Base-by-base conservation (phyloP, 2,888 invertebrate genomes). In the Epinotia nisella region DNA sequence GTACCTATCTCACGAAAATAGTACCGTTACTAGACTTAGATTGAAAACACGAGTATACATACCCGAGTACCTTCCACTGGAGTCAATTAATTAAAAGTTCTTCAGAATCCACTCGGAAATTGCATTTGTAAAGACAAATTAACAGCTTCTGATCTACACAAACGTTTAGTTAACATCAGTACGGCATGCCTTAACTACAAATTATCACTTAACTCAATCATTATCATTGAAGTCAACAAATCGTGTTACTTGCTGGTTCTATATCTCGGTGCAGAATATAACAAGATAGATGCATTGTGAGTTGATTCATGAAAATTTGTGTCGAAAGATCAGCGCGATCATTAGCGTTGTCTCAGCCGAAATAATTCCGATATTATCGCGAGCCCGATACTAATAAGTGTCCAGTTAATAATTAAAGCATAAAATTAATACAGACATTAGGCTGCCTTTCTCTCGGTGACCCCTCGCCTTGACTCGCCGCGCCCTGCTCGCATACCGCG, bases 381-480 rank as follows among this genome's bases (percentile, higher is more conserved):
- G 51, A 58, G 59, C 64, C n/a, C 10, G 68, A 69, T 69, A 69
- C 73, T 69, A 68, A 73, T 73, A 73, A 68, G 56, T 58, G 75
- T 70, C 71, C 69, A 62, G 71, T 71, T 75, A 78, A 76, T 78
- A 78, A 77, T 74, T 75, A 76, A 76, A 82, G 80, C 81, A 83
- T 83, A 82, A 85, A 87, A 87, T 89, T 86, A 87, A 89, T 84
- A 84, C 84, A 88, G 85, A 88, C 87, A 86, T 87, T 84, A 87
- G 84, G 79, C 76, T 85, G 87, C 92, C 93, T 92, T 92, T 92
- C 92, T 89, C 88, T 87, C 81, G 70, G 78, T 90, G 92, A 92
- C 93, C 93, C 85, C 87, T 91, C 80, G 84, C 93, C 93, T 92
- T 92, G 92, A 92, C 92, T 91, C 82, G 92, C 87, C 92, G 89